Conservation (phyloP, 2,888 invertebrate genomes). For the Cryptophagus acutangulus region DNA sequence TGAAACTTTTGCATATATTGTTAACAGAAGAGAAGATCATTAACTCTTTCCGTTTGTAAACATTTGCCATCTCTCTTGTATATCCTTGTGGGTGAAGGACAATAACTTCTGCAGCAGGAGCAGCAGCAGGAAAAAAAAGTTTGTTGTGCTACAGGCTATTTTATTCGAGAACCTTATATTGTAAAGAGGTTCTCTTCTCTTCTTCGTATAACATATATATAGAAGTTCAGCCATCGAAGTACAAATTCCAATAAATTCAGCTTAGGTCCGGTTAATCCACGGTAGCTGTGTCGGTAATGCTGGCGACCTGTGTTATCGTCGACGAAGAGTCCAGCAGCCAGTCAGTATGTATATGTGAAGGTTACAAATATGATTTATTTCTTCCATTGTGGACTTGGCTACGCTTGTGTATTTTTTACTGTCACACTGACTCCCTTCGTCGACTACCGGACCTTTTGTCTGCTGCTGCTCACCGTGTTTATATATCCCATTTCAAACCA, state of each 20-base stretch:
- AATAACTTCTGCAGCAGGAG: neutral
- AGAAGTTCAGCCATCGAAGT: slow-evolving; percentile 1
- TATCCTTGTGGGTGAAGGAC: slow-evolving; percentile 1
- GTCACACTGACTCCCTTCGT: slow-evolving; percentile 13
- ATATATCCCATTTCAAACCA: neutral
- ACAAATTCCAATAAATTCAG: slow-evolving; percentile 45
- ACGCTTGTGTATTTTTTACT: slow-evolving; percentile 30
- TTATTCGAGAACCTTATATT: too few species aligned
- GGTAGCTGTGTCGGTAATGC: slow-evolving; percentile 35
- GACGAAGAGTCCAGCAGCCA: slow-evolving; percentile 18
- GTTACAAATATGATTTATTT: slow-evolving; percentile 37
- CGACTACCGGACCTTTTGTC: slow-evolving; percentile 3
- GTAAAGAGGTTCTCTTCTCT: too few species aligned
- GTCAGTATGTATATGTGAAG: slow-evolving; percentile 31
- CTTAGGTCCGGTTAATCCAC: slow-evolving; percentile 46
- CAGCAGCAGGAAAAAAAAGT: neutral
- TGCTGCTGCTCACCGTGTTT: too few species aligned
- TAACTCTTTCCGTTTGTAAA: slow-evolving; percentile 1
- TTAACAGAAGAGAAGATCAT: slow-evolving; percentile 1
- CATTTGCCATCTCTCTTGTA: neutral
- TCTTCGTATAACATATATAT: too few species aligned
- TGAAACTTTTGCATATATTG: too few species aligned
- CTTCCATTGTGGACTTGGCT: slow-evolving; percentile 32
- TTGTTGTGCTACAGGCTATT: neutral
- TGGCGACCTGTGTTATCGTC: slow-evolving; percentile 31